These are phyloP conservation scores for Ceraclea dissimilis DNA, from an alignment of 2,888 invertebrate genomes.

Conservation along the genomic window DNA sequence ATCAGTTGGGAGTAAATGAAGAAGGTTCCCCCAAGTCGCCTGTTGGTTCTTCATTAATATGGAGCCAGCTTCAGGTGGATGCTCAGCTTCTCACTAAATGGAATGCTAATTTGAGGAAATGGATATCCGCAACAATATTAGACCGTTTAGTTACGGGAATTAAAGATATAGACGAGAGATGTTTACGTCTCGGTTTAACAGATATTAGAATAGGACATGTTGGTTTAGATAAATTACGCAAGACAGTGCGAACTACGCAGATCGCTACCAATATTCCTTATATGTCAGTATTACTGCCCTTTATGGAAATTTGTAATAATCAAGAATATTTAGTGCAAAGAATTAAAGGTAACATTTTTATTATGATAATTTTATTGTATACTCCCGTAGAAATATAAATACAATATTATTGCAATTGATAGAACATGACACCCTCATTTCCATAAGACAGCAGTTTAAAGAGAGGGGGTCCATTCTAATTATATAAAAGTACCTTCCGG, in stretches of 20 bases:
- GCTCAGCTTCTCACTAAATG: conserved; percentile 65
- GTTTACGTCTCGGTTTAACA: conserved; percentile 60
- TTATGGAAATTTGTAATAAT: conserved; percentile 73
- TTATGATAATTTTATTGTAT: not conserved
- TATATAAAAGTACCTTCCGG: too few relatives aligned
- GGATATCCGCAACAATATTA: conserved; percentile 80
- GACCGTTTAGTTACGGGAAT: conserved; percentile 69
- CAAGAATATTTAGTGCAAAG: conserved; percentile 80
- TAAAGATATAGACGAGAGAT: conserved; percentile 58
- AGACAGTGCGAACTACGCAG: conserved; percentile 55
- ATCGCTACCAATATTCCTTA: conserved; percentile 44
- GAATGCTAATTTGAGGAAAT: conserved; percentile 74
- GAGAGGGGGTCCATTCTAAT: too few relatives aligned
- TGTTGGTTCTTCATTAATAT: conserved; percentile 42
- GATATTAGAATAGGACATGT: conserved; percentile 62
- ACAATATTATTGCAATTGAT: too few relatives aligned
- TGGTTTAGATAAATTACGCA: conserved; percentile 65
- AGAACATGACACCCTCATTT: too few relatives aligned
- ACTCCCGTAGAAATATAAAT: too few relatives aligned
- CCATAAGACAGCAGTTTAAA: too few relatives aligned
- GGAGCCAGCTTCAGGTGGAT: conserved; percentile 58
- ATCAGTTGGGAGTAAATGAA: conserved; percentile 34
- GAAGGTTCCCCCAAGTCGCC: conserved; percentile 38
- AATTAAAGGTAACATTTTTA: conserved; percentile 48
- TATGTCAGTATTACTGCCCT: conserved; percentile 61